Evolutionary conservation across 2,888 invertebrate species (phyloP), one percentile per base, ranked within the genome.

Genomic region (Leucophenga montana): DNA sequence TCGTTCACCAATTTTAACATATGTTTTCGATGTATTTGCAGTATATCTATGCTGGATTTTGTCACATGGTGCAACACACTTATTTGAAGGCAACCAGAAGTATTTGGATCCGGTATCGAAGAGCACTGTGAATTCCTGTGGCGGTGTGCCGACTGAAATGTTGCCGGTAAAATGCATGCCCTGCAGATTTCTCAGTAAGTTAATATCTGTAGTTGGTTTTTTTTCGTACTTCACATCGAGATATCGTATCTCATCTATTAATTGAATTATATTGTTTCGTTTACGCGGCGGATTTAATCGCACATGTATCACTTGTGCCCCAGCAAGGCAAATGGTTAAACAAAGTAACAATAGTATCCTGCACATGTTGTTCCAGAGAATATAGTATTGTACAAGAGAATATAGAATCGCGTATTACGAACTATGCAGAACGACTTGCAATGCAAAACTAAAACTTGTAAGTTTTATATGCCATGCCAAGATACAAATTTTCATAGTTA

Each of bases 81-180:
- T 94, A 90, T 96, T 96, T 20, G 98, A 98, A 9, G 98, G 98
- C 71, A 99, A 93, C 99, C 99, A 99, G 67, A 99, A 91, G 89
- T 99, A 98, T 66, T 98, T 96, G 16, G 98, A 98, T 71, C 98
- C 98, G 0, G 98, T 99, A 90, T 99, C 99, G 91, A 91, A 86
- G 95, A 93, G 88, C 98, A 99, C 14, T 68, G 62, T 13, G 71
- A 71, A 66, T 68, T 69, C 90, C 90, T 99, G 98, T 67, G 95
- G 93, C 18, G 98, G 98, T 59, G 92, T 93, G 68, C 98, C 98
- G 89, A 99, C 94, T 71, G 98, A 97, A 89, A 98, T 94, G 3
- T 92, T 93, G 20, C 97, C 98, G 90, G 94, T 97, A 90, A 98
- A 98, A 89, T 97, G 97, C 69, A 97, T 39, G 8, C 39, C 39